Base-by-base conservation (phyloP, 2,113 vertebrate species). In the Malurus melanocephalus region DNA sequence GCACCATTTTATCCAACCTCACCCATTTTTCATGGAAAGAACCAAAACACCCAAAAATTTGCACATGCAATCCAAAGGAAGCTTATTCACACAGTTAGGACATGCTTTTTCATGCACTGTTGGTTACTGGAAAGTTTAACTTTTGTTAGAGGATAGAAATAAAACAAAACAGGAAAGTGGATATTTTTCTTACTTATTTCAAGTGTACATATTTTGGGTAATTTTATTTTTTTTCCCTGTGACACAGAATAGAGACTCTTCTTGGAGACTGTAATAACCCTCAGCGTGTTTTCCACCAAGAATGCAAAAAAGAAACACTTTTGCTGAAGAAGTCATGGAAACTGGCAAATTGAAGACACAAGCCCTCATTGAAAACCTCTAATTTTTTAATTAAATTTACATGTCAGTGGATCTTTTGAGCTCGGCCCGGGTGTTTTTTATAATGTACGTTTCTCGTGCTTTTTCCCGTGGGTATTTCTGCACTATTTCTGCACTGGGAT, bases 371-470 rank as follows among this genome's bases (percentile, higher is more conserved):
- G 93, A 93, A 92, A 93, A 82, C 73, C 88, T 81, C 0, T 71
- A 60, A 92, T 95, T 94, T 92, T 92, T 85, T 20, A 94, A 94
- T 95, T 91, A 88, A 87, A 92, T 89, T 93, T 79, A 85, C 83
- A 93, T 93, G 87, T 89, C 92, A 92, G 89, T 60, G 90, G 88
- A 89, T 76, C 81, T 67, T 92, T 72, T 92, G 84, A 94, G 88
- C 80, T 76, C 3, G 16, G 19, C 7, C 60, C 60, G 72, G 62
- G 56, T 74, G 83, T 57, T 91, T 91, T 90, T 75, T 83, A 69
- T 76, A 93, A 87, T 23, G 83, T 83, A 67, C 14, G 0, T 91
- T 92, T 88, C 86, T 40, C 76, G 45, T 26, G 78, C 72, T 83
- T 57, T 75, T 93, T 92, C 94, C 93, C 88, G 33, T 80, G 93